These are phyloP conservation scores for Archips xylosteana DNA, from an alignment of 2,888 invertebrate species.

Conservation along the genomic window DNA sequence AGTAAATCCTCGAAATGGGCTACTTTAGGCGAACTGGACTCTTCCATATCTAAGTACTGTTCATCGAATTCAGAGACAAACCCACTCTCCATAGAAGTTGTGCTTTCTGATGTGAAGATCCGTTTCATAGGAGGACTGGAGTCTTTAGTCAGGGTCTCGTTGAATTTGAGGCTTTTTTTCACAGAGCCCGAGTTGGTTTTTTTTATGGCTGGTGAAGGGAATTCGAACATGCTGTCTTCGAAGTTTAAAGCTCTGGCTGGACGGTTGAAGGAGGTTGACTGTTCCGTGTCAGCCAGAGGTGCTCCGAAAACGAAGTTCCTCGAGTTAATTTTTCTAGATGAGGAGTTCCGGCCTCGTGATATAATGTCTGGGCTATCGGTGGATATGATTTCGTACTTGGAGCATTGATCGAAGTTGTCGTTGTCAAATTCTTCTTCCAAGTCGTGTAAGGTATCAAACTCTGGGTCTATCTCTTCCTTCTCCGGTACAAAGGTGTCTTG, in stretches of 20 bases:
- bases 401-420: slow-evolving; percentile 74
- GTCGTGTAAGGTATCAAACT: slow-evolving; percentile 74
- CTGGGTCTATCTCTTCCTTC: slow-evolving; percentile 63
- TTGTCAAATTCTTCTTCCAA: slow-evolving; percentile 77
- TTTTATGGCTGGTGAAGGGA: slow-evolving; percentile 70
- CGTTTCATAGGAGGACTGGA: slow-evolving; percentile 61
- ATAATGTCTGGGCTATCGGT: slow-evolving; percentile 81
- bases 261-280: slow-evolving; percentile 75
- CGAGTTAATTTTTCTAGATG: slow-evolving; percentile 65
- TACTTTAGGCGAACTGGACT: slow-evolving; percentile 74
- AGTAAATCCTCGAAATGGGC: slow-evolving; percentile 71
- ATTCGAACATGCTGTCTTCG: slow-evolving; percentile 76
- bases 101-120: slow-evolving; percentile 70
- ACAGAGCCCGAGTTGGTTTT: slow-evolving; percentile 59
- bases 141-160: slow-evolving; percentile 65
- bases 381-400: slow-evolving; percentile 81
- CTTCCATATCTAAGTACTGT: slow-evolving; percentile 73
- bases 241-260: slow-evolving; percentile 76
- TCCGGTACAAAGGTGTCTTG: slow-evolving; percentile 64
- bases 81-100: slow-evolving; percentile 77
- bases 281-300: slow-evolving; percentile 71
- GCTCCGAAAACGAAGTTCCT: slow-evolving; percentile 79
- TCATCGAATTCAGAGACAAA: slow-evolving; percentile 80
- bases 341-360: slow-evolving; percentile 65
- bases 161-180: slow-evolving; percentile 75